These are phyloP conservation scores for Quadroppia sp. DNA, from an alignment of 2,888 invertebrate species.

Conservation along the genomic window DNA sequence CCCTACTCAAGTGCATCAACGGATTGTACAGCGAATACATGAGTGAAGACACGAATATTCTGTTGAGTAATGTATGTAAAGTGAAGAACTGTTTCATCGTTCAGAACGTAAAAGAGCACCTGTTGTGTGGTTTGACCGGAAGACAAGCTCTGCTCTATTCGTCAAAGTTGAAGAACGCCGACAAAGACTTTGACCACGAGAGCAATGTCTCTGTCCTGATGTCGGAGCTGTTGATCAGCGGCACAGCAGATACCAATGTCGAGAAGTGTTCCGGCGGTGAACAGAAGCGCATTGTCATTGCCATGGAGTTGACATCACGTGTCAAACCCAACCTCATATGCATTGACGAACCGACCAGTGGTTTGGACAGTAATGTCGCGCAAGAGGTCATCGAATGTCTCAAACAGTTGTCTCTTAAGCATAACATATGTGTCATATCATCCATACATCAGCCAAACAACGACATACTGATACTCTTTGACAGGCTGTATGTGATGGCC, in stretches of 20 bases:
- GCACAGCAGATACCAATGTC: not conserved
- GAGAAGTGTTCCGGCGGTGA: slow-evolving; percentile 14
- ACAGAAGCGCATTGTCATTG: slow-evolving; percentile 2
- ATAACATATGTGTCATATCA: not conserved
- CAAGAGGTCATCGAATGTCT: not conserved
- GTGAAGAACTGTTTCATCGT: not conserved
- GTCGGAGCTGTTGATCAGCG: not conserved
- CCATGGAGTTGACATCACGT: not conserved
- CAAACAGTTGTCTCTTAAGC: not conserved
- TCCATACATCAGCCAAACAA: not conserved
- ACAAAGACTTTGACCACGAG: not conserved
- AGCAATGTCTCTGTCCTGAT: not conserved
- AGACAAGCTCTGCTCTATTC: not conserved
- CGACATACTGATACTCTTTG: not conserved
- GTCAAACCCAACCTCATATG: not conserved
- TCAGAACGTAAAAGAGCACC: not conserved
- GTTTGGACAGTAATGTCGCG: slow-evolving; percentile 19
- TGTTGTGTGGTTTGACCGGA: not conserved
- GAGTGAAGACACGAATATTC: not conserved
- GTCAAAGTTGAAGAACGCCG: slow-evolving; percentile 11
- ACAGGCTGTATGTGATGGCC: not conserved
- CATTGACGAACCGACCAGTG: slow-evolving; percentile 18
- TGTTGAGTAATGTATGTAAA: not conserved
- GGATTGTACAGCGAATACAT: not conserved
- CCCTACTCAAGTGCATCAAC: not conserved